These are phyloP conservation scores for Anoplopoma fimbria DNA, from an alignment of 2,113 vertebrate genomes.

Conservation along the genomic window DNA sequence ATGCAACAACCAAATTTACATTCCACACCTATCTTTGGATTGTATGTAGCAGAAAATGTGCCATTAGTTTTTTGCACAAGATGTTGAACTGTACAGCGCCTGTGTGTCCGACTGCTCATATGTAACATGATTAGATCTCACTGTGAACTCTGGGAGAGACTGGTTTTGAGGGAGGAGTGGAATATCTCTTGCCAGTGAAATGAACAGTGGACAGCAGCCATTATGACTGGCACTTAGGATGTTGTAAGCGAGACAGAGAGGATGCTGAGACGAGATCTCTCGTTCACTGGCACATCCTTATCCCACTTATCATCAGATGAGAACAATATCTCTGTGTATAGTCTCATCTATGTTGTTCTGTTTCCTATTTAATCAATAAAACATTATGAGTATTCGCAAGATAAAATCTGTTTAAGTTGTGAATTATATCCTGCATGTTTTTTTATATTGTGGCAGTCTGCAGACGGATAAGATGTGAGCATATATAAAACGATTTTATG, in stretches of 20 bases:
- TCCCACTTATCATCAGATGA: constrained; percentile 71
- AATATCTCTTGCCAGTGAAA: constrained; percentile 36
- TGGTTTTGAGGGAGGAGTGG: constrained; percentile 27
- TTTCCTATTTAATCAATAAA: constrained; percentile 88
- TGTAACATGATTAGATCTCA: constrained; percentile 69
- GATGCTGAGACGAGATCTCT: constrained; percentile 67
- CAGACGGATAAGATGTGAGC: not conserved
- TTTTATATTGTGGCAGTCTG: not conserved
- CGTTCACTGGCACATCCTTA: constrained; percentile 57
- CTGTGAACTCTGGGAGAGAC: constrained; percentile 61
- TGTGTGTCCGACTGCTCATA: constrained; percentile 59
- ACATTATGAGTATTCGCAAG: constrained; percentile 66
- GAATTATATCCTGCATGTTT: constrained; percentile 28
- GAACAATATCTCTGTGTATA: constrained; percentile 77
- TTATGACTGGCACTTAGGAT: constrained; percentile 62
- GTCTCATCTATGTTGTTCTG: constrained; percentile 80
- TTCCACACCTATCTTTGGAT: constrained; percentile 78
- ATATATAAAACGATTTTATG: constrained; percentile 7
- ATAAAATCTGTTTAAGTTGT: constrained; percentile 48
- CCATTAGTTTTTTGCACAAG: constrained; percentile 74
- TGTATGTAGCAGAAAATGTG: constrained; percentile 81
- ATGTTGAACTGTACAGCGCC: constrained; percentile 70
- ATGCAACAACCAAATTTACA: constrained; percentile 75
- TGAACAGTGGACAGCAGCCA: constrained; percentile 49
- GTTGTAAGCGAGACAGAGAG: constrained; percentile 47